phyloP scores from a whole-genome alignment of 2,113 vertebrate genomes.

The Alligator sinensis region DNA sequence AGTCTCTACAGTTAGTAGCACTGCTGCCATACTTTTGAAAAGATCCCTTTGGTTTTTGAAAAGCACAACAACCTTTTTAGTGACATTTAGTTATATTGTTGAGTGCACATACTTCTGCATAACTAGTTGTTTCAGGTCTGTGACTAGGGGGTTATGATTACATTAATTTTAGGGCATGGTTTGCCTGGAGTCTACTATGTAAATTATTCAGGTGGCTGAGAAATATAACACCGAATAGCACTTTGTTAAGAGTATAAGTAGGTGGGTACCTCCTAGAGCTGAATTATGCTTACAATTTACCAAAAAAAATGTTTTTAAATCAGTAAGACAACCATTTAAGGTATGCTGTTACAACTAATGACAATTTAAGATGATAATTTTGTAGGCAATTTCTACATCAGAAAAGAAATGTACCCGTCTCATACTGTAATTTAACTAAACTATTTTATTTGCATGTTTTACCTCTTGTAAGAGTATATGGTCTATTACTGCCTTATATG shows the following conservation, averaged over 20 bases:
- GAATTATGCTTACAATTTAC: slow-evolving; percentile 42
- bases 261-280: neutral
- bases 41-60: neutral
- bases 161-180: neutral
- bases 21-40: neutral
- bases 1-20: neutral
- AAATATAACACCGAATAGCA: neutral
- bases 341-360: neutral
- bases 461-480: slow-evolving; percentile 41
- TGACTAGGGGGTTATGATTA: neutral
- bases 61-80: neutral
- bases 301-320: slow-evolving; percentile 28
- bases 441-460: slow-evolving; percentile 57
- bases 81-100: neutral
- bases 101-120: neutral
- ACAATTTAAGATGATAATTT: slow-evolving; percentile 32
- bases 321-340: neutral
- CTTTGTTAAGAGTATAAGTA: slow-evolving; percentile 15
- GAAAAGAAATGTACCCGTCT: slow-evolving; percentile 10
- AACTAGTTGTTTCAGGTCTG: neutral
- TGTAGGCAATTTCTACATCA: slow-evolving; percentile 18
- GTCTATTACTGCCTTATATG: neutral
- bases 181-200: neutral
- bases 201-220: neutral
- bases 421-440: slow-evolving; percentile 33